Evolutionary conservation across 2,888 invertebrate genomes (phyloP).

Genomic region (Eupeodes latifasciatus): DNA sequence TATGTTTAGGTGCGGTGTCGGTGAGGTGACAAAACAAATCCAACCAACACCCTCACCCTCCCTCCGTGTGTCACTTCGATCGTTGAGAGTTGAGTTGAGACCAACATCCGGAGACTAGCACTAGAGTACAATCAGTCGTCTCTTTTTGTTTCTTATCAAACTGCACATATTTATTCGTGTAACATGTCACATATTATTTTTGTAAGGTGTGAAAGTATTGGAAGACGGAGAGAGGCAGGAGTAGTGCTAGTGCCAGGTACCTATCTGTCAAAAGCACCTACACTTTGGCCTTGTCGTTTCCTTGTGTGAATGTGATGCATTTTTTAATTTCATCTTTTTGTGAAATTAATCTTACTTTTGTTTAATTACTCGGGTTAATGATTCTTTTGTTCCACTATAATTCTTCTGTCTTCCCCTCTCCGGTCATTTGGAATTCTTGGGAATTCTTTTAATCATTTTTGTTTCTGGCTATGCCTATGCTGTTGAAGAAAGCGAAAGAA

Average conservation of each 20-base stretch:
- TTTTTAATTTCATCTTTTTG: constrained; percentile 6
- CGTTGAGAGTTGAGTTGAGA: background rate
- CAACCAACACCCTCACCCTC: background rate
- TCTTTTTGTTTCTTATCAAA: constrained; percentile 38
- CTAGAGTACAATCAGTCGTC: background rate
- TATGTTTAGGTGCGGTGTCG: constrained; percentile 26
- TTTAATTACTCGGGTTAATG: background rate
- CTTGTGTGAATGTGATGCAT: background rate
- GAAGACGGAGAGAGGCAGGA: background rate
- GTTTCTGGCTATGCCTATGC: background rate
- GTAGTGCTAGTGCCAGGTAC: too few relatives aligned
- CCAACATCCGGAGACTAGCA: constrained; percentile 1
- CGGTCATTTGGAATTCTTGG: too few relatives aligned
- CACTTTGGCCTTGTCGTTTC: background rate
- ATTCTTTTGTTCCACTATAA: background rate
- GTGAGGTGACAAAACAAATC: constrained; percentile 35
- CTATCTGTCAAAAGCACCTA: background rate
- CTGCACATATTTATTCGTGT: background rate
- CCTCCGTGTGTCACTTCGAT: background rate
- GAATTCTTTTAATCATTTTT: background rate
- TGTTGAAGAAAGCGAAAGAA: background rate
- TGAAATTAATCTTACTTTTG: background rate
- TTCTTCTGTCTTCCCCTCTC: too few relatives aligned
- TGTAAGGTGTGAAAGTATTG: background rate
- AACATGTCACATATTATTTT: background rate